A percentile compares a stretch with the other conserved stretches of the same genome.
These are phyloP conservation scores for Xiphorhynchus erythropygius DNA, from an alignment of 2,797 vertebrate species.

Conservation along the genomic window DNA sequence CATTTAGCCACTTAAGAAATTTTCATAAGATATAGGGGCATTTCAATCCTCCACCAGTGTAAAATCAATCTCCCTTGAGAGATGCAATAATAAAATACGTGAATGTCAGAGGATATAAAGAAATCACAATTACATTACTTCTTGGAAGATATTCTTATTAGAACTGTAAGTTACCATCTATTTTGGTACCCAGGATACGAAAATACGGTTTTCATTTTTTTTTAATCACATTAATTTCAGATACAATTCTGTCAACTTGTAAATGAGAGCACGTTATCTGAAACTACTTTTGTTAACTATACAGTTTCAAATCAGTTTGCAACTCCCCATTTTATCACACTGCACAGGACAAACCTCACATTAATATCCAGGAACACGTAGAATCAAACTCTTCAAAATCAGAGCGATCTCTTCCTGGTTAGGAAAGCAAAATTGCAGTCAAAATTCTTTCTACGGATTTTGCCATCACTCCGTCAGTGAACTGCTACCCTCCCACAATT, in stretches of 20 bases:
- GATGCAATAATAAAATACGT: neutral
- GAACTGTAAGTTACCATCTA: neutral
- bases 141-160: neutral
- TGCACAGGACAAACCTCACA: neutral
- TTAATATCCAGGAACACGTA: neutral
- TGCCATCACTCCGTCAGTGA: neutral
- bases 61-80: neutral
- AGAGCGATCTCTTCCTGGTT: neutral
- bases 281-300: neutral
- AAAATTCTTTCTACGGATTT: neutral
- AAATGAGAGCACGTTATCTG: neutral
- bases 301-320: neutral
- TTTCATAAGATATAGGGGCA: neutral
- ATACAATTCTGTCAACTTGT: neutral
- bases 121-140: neutral
- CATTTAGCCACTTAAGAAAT: neutral
- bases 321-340: accelerated
- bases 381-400: neutral
- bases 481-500: neutral
- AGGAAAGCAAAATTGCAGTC: neutral
- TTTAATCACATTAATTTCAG: neutral
- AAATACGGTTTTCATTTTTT: neutral
- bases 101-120: neutral
- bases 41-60: neutral
- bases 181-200: neutral